phyloP scores from a whole-genome alignment of 1,140 invertebrate species.

The Drosophila pseudoananassae region DNA sequence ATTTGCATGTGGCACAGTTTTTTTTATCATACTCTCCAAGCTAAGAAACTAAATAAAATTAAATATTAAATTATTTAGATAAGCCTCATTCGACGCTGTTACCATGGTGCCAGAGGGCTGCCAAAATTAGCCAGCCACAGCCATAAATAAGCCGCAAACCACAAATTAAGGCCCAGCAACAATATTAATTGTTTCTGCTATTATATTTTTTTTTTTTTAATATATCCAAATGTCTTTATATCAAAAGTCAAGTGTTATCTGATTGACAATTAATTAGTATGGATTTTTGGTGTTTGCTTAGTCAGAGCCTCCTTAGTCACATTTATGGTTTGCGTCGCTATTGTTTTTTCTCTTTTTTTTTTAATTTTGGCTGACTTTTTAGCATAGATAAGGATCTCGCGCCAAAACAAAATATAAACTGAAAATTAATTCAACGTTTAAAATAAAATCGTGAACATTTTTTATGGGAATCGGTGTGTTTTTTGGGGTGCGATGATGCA shows the following conservation, averaged over 20 bases:
- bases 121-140: constrained; percentile 64
- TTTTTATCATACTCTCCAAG: too few relatives aligned
- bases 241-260: constrained; percentile 68
- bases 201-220: constrained; percentile 61
- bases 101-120: constrained; percentile 22
- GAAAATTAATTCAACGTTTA: constrained; percentile 74
- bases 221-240: constrained; percentile 73
- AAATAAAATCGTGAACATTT: constrained; percentile 58
- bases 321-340: constrained; percentile 43
- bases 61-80: background rate
- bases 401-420: constrained; percentile 22
- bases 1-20: background rate
- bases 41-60: background rate
- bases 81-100: constrained; percentile 6
- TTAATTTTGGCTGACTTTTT: constrained; percentile 47
- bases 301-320: constrained; percentile 39
- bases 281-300: constrained; percentile 46
- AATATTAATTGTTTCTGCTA: constrained; percentile 50
- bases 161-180: constrained; percentile 31
- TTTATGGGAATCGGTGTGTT: constrained; percentile 34
- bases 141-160: constrained; percentile 55
- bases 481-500: constrained; percentile 54
- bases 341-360: constrained; percentile 20
- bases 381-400: constrained; percentile 72
- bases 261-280: constrained; percentile 77